Evolutionary conservation across 2,797 vertebrate genomes (phyloP), one percentile per base, ranked within the genome.

Genomic region (Triplophysa yarkandensis): DNA sequence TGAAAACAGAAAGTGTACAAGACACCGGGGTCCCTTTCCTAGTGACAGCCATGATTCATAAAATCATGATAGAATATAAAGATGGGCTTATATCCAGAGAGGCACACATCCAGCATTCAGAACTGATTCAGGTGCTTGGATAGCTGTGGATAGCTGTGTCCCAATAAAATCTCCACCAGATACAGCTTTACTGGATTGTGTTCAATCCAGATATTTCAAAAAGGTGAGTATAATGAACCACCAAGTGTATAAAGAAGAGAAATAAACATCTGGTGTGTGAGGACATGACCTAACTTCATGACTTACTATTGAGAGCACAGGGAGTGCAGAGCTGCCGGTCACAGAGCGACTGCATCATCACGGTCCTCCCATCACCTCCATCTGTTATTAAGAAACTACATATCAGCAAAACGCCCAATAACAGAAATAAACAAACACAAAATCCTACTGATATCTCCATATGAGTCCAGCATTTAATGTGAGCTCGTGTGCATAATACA

Each of bases 251-350:
- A 50, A 46, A 66, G 25, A 27, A 55, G 34, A 72, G 65, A 57
- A 46, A 23, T 43, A 71, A 41, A 68, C 61, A 76, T 63, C 67
- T 79, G 75, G 50, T 77, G 46, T 48, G 68, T 57, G 60, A 68
- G 67, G 67, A 32, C 60, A 55, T 70, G 55, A 77, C 67, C 74
- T 65, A 69, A 62, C 66, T 44, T 70, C 68, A 69, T 69, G 66
- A 62, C 74, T 76, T 63, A 54, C 48, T 64, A 36, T 21, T 57
- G 46, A 63, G 36, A 57, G 52, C 50, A 57, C 48, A 66, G 71
- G 62, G 61, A 74, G 62, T 74, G 72, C 30, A 41, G 9, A 25
- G 43, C 23, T 62, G 57, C 30, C 11, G 58, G 60, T 66, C 65
- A 76, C 62, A 68, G 36, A 19, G 17, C 16, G 2, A 14, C 19